phyloP scores from a whole-genome alignment of 2,888 invertebrate genomes.

The Megastigmus dorsalis region DNA sequence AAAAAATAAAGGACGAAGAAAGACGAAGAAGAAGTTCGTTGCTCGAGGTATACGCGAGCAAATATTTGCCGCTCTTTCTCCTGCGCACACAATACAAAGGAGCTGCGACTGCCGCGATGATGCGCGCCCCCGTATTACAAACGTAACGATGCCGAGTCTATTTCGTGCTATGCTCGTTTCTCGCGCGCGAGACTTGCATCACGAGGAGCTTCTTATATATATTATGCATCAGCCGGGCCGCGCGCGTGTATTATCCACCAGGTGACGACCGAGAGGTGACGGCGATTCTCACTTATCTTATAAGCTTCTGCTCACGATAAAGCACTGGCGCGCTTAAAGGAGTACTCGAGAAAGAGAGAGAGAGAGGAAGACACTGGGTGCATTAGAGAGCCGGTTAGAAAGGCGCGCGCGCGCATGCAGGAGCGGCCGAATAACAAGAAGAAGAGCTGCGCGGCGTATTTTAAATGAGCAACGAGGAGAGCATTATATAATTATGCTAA shows the following conservation, averaged over 20 bases:
- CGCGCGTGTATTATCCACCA: too few relatives aligned
- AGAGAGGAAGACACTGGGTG: not conserved
- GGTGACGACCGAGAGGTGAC: too few relatives aligned
- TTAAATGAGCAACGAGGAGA: not conserved
- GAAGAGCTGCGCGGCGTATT: not conserved
- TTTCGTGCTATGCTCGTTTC: constrained; percentile 27
- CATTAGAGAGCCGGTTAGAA: not conserved
- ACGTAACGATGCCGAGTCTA: constrained; percentile 9
- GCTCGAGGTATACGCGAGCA: too few relatives aligned
- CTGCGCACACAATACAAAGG: not conserved
- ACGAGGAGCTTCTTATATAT: constrained; percentile 57
- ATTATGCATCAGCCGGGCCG: too few relatives aligned
- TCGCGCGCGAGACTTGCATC: constrained; percentile 58
- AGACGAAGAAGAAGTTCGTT: too few relatives aligned
- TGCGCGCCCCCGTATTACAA: too few relatives aligned
- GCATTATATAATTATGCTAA: not conserved
- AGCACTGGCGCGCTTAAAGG: constrained; percentile 36
- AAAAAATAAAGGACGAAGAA: constrained; percentile 6
- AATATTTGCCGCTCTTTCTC: too few relatives aligned
- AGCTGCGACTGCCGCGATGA: not conserved
- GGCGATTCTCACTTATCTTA: constrained; percentile 62
- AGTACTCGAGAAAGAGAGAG: not conserved
- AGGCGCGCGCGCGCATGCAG: not conserved
- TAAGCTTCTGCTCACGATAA: constrained; percentile 61
- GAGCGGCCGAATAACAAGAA: not conserved